Percentiles rank a stretch among this genome's conserved stretches.
These are phyloP conservation scores for Aporrectodea caliginosa DNA, from an alignment of 1,140 invertebrate species.

Conservation along the genomic window DNA sequence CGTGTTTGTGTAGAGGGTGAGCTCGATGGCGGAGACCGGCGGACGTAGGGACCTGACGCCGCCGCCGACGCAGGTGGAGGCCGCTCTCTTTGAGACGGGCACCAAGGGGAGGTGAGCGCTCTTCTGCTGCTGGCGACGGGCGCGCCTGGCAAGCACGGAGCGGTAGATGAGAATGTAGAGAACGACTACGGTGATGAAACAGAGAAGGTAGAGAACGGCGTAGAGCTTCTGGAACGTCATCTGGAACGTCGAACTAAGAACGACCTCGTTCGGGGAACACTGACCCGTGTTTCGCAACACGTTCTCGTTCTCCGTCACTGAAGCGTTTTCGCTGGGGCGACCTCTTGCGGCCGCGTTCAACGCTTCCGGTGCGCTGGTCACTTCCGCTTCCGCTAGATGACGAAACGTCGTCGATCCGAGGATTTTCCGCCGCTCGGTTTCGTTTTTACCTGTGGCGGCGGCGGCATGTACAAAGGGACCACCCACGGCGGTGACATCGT, in stretches of 20 bases:
- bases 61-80: constrained; percentile 12
- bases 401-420: no score
- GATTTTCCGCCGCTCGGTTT: no score
- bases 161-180: constrained; percentile 34
- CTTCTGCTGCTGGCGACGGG: constrained; percentile 26
- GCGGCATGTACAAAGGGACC: not conserved
- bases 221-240: constrained; percentile 32
- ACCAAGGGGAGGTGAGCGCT: constrained; percentile 29
- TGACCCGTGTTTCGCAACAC: not conserved
- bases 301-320: no score
- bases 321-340: no score
- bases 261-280: constrained; percentile 8
- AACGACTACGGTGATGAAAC: constrained; percentile 32
- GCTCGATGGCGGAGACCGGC: not conserved
- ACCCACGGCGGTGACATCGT: no score
- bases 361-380: no score
- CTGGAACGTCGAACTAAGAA: constrained; percentile 20
- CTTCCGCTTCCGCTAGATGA: no score
- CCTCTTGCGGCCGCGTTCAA: no score
- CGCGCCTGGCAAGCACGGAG: constrained; percentile 24
- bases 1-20: no score
- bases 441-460: no score
- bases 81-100: constrained; percentile 3
- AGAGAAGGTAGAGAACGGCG: constrained; percentile 26
- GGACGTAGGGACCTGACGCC: no score